Evolutionary conservation across 2,113 vertebrate genomes (phyloP).

Genomic region (Etheostoma cragini): DNA sequence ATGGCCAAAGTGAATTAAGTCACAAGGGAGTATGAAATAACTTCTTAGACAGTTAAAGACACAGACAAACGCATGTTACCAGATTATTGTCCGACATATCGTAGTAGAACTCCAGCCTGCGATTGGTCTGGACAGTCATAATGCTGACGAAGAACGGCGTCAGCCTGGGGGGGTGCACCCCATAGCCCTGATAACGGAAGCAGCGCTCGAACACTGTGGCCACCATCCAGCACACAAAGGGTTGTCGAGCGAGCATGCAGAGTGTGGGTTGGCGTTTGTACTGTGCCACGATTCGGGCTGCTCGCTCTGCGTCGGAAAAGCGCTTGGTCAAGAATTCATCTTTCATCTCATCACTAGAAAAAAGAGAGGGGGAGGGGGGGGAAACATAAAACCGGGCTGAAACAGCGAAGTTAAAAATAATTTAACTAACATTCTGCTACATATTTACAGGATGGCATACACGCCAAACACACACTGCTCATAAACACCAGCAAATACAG

Average conservation of each 20-base stretch:
- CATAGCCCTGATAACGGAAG: constrained; percentile 22
- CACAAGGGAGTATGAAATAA: neutral
- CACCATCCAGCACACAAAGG: constrained; percentile 81
- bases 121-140: constrained; percentile 76
- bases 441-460: neutral
- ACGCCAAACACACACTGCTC: neutral
- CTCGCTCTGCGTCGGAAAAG: constrained; percentile 22
- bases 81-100: constrained; percentile 1
- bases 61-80: constrained; percentile 29
- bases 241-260: constrained; percentile 67
- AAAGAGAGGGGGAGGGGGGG: neutral
- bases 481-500: neutral
- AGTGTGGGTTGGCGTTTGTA: constrained; percentile 66
- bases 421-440: neutral
- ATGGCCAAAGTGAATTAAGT: neutral
- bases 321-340: constrained; percentile 75
- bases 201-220: constrained; percentile 60
- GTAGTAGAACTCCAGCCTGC: constrained; percentile 75
- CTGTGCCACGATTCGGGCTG: constrained; percentile 43
- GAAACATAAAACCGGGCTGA: neutral
- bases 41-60: neutral
- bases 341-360: constrained; percentile 67
- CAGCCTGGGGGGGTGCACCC: constrained; percentile 52
- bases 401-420: neutral
- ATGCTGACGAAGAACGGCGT: constrained; percentile 74